A percentile compares a stretch with the other conserved stretches of the same genome.
These are phyloP conservation scores for Paelopatides confundens DNA, from an alignment of 53 echinoderm and acorn worm genomes.

Conservation along the genomic window DNA sequence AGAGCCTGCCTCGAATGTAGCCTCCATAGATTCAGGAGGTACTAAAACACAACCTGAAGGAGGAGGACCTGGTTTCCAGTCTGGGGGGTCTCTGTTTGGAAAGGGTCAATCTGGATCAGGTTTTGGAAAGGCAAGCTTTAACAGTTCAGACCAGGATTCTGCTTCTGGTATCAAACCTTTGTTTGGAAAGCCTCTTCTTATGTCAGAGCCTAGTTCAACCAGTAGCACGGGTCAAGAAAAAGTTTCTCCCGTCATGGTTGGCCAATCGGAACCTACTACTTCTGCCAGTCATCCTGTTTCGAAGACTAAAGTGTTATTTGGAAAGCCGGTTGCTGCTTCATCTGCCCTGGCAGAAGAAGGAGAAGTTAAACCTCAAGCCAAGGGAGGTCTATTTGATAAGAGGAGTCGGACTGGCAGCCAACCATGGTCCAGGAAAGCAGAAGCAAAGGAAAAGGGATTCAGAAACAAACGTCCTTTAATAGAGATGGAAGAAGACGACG, in stretches of 20 bases:
- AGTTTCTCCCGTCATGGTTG: background rate
- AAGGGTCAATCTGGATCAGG: background rate
- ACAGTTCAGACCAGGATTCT: background rate
- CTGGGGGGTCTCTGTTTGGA: background rate
- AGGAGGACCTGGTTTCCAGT: background rate
- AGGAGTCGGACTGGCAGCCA: background rate
- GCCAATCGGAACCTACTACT: background rate
- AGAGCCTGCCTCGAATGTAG: background rate
- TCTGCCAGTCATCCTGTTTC: background rate
- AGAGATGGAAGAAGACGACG: conserved; percentile 39
- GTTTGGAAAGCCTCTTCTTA: background rate
- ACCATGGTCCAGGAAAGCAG: background rate
- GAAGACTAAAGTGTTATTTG: background rate
- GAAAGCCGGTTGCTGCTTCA: background rate
- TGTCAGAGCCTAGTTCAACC: conserved; percentile 1
- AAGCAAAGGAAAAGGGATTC: background rate
- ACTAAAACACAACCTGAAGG: background rate
- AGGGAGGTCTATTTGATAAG: background rate
- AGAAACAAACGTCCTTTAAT: conserved; percentile 21
- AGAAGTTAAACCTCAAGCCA: background rate
- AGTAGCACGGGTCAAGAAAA: background rate
- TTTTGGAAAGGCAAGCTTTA: background rate
- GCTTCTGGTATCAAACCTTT: background rate
- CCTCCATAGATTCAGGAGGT: background rate
- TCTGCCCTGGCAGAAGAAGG: background rate